Base-by-base conservation (phyloP, 2,888 invertebrate species). In the Brachyptera putata region DNA sequence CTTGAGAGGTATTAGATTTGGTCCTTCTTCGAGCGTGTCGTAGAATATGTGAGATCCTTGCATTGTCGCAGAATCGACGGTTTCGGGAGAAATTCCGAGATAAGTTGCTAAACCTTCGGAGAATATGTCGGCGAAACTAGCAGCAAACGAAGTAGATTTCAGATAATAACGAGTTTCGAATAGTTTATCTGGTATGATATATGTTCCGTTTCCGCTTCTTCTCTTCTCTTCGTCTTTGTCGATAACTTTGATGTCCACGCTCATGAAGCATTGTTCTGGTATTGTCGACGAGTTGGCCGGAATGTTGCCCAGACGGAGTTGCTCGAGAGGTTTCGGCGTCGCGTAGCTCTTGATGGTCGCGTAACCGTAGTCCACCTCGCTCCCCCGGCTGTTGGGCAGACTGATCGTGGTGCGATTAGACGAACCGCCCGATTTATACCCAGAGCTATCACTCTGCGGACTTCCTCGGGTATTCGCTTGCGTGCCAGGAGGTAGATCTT, bases 1-100 rank as follows among this genome's bases (percentile, higher is more conserved):
- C 36, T 60, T 61, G n/a, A 56, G n/a, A 1, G 49, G 49, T 14
- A 18, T 56, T 14, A 41, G 30, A 26, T 60, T 55, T 1, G 46
- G 48, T 1, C 37, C 56, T 5, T 24, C 11, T 14, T 57, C 39
- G 2, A 13, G 36, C 4, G 75, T 75, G 66, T 81, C 76, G 26
- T 85, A 86, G 67, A 84, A 84, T 63, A 90, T 80, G 62, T 84
- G 83, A 1, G 85, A 84, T 1, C 86, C 84, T 65, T 85, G 82
- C 34, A 82, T 82, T 61, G 80, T 76, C 13, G 83, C 81, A 43
- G 74, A 71, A n/a, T 76, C 72, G 1, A 87, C 73, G 13, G 81
- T 76, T 1, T 78, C 76, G 13, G 76, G 70, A 0, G 79, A 71
- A 46, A 89, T 80, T 3, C 81, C 82, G 63, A 90, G 69, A 22